Conservation (phyloP, 2,888 invertebrate species). For the Plebejus argus region DNA sequence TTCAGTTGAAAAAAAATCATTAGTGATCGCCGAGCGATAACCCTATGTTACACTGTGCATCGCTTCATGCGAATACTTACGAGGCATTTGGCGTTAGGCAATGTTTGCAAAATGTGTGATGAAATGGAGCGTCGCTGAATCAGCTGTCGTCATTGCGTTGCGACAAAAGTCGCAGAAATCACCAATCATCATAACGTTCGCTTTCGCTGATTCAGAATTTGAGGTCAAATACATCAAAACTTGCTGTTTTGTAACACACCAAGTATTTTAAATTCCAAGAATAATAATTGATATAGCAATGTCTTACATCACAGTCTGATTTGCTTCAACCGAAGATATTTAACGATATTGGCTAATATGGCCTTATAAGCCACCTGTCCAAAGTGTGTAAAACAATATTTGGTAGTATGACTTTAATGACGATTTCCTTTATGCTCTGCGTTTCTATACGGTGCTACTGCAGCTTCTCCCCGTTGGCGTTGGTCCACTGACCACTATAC, state of each 20-base stretch:
- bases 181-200: not conserved
- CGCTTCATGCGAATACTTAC: constrained; percentile 20
- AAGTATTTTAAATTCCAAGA: not conserved
- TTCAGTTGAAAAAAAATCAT: too few relatives aligned
- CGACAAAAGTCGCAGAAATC: constrained; percentile 3
- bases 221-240: not conserved
- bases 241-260: not conserved
- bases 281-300: not conserved
- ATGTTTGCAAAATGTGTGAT: constrained; percentile 11
- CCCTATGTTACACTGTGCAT: not conserved
- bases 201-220: not conserved
- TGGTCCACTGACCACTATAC: too few relatives aligned
- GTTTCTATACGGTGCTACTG: not conserved
- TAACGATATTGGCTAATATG: not conserved
- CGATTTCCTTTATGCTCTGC: not conserved
- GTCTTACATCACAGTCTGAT: not conserved
- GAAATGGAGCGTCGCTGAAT: constrained; percentile 16
- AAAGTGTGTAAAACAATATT: not conserved
- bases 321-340: not conserved
- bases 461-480: too few relatives aligned
- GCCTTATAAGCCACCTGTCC: not conserved
- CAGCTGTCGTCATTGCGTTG: not conserved
- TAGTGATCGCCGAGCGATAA: not conserved
- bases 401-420: not conserved
- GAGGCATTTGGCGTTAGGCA: not conserved